Evolutionary conservation across 2,888 invertebrate species (phyloP).

Genomic region (Pyralis farinalis): DNA sequence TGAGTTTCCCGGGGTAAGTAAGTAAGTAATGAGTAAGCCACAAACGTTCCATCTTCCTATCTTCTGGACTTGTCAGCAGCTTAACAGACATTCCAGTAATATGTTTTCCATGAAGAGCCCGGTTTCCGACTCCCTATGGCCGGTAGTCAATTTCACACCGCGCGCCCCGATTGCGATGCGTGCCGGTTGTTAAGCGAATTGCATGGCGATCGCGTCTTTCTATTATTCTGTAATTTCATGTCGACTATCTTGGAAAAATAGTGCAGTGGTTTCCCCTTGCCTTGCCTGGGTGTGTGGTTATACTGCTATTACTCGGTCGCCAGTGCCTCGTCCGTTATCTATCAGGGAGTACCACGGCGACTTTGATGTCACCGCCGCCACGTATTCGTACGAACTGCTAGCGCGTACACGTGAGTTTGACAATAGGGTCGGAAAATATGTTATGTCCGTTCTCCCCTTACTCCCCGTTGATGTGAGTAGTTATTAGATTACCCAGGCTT

Average conservation of each 20-base stretch:
- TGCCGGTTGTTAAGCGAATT: constrained; percentile 19
- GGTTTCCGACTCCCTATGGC: constrained; percentile 13
- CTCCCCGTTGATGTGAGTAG: too few relatives aligned
- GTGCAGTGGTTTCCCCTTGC: neutral
- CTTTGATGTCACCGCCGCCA: too few relatives aligned
- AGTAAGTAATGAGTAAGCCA: constrained; percentile 11
- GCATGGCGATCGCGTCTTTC: constrained; percentile 4
- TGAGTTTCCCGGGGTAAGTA: constrained; percentile 18
- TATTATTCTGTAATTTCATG: neutral
- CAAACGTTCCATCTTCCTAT: constrained; percentile 22
- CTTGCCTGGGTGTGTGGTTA: constrained; percentile 8
- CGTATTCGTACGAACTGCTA: too few relatives aligned
- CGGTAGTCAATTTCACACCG: constrained; percentile 17
- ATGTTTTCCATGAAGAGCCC: constrained; percentile 17
- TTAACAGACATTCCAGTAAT: constrained; percentile 15
- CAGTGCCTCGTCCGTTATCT: constrained; percentile 2
- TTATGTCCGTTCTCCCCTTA: too few relatives aligned
- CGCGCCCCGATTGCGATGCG: constrained; percentile 13
- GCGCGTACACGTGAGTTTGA: too few relatives aligned
- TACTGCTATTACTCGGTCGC: constrained; percentile 4
- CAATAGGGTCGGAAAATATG: too few relatives aligned
- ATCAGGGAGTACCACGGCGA: constrained; percentile 1
- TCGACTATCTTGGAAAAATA: neutral
- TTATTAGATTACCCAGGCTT: too few relatives aligned
- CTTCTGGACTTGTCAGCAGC: constrained; percentile 5